Percentiles rank a stretch among this genome's conserved stretches.
These are phyloP conservation scores for Ditula angustiorana DNA, from an alignment of 2,888 invertebrate genomes.

Conservation along the genomic window DNA sequence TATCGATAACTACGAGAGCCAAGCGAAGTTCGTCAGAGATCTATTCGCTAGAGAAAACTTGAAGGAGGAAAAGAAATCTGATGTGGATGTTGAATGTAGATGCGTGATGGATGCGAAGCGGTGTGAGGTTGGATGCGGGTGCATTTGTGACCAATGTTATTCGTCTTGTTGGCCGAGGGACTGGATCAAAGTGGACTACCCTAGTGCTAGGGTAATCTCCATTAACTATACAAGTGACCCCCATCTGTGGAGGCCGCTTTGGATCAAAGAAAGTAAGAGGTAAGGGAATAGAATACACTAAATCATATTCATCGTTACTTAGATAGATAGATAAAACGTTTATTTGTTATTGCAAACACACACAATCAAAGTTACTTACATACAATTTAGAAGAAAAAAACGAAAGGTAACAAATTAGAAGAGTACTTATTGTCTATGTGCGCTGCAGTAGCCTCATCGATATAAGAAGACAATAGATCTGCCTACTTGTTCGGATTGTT, in stretches of 20 bases:
- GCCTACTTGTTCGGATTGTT: too few species aligned
- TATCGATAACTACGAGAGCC: conserved; percentile 66
- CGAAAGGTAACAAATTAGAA: too few species aligned
- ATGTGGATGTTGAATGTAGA: conserved; percentile 29
- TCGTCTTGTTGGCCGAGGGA: conserved; percentile 94
- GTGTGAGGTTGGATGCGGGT: conserved; percentile 72
- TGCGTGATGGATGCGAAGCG: conserved; percentile 43
- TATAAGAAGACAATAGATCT: too few species aligned
- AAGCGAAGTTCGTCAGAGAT: conserved; percentile 72
- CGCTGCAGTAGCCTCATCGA: too few species aligned
- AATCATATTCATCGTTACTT: too few species aligned
- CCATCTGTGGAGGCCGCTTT: conserved; percentile 90
- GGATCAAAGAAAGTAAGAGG: conserved; percentile 88
- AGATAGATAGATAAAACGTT: too few species aligned
- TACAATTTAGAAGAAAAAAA: too few species aligned
- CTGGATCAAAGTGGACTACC: conserved; percentile 93
- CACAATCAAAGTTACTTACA: too few species aligned
- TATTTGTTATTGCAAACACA: too few species aligned
- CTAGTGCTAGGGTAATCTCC: conserved; percentile 91
- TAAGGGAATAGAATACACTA: conserved; percentile 57
- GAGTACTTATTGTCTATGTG: too few species aligned
- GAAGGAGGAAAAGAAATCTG: conserved; percentile 40
- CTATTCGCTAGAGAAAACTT: conserved; percentile 61
- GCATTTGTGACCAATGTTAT: conserved; percentile 79
- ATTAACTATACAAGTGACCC: conserved; percentile 93